Conservation (phyloP, 2,113 vertebrate species). For the Phyllostomus hastatus region DNA sequence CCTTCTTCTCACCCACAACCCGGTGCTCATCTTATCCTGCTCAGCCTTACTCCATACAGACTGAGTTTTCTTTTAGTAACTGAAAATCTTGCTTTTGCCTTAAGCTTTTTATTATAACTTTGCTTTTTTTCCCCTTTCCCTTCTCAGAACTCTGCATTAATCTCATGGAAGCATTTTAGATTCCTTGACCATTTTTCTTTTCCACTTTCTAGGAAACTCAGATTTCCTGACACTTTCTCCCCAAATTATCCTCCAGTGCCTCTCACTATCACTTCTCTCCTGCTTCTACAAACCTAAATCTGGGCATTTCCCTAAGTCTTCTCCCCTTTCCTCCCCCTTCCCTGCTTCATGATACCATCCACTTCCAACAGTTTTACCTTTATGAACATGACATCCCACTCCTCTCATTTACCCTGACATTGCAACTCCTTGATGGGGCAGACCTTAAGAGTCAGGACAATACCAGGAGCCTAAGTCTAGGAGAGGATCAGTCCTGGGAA, state of each 20-base stretch:
- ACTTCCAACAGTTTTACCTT: not conserved
- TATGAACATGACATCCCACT: not conserved
- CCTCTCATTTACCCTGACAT: not conserved
- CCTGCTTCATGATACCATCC: not conserved
- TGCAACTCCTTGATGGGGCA: not conserved
- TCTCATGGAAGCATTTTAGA: not conserved
- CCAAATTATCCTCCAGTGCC: not conserved
- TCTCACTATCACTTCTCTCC: not conserved
- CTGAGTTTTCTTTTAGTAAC: not conserved
- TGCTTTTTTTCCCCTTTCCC: not conserved
- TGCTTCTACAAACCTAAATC: not conserved
- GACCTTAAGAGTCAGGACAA: not conserved
- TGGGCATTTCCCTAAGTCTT: not conserved
- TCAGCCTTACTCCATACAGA: not conserved
- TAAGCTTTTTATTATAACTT: not conserved
- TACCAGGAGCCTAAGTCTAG: not conserved
- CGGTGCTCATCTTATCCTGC: not conserved
- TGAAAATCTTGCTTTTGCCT: not conserved
- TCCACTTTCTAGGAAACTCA: not conserved
- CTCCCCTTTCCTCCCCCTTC: not conserved
- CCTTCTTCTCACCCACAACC: not conserved
- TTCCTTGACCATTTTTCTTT: not conserved
- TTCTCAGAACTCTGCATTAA: not conserved
- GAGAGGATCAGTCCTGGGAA: not conserved
- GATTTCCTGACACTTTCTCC: not conserved